Evolutionary conservation across 2,888 invertebrate genomes (phyloP).

Genomic region (Dasysyrphus albostriatus): DNA sequence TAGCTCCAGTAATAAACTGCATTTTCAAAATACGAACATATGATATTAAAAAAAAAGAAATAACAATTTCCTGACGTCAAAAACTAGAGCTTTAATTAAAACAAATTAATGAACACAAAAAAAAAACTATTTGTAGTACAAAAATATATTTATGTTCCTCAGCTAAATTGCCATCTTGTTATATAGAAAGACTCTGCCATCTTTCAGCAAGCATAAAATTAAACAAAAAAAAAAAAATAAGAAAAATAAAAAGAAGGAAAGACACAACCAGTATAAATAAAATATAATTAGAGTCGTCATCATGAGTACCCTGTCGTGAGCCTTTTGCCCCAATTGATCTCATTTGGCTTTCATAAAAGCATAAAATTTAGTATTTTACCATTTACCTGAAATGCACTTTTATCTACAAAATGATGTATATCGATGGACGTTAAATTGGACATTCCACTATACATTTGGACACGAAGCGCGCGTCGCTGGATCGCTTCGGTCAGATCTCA

Average conservation of each 20-base stretch:
- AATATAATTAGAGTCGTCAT: slow-evolving; percentile 22
- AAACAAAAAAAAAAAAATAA: too few relatives aligned
- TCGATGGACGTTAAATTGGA: slow-evolving; percentile 54
- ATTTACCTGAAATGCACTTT: slow-evolving; percentile 32
- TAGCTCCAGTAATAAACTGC: too few relatives aligned
- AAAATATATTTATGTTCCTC: background rate
- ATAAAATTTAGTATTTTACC: slow-evolving; percentile 36
- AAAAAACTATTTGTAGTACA: background rate
- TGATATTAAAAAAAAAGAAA: background rate
- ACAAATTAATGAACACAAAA: slow-evolving; percentile 3
- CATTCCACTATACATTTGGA: slow-evolving; percentile 37
- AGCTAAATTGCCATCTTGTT: slow-evolving; percentile 5
- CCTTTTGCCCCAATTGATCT: slow-evolving; percentile 23
- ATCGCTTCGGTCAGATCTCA: background rate
- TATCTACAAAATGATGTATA: slow-evolving; percentile 53
- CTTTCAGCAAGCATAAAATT: slow-evolving; percentile 32
- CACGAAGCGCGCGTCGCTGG: slow-evolving; percentile 25
- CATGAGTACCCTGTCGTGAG: slow-evolving; percentile 40
- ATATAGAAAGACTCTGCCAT: background rate
- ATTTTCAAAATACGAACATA: too few relatives aligned
- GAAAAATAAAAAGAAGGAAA: background rate
- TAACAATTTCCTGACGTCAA: background rate
- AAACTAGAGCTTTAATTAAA: background rate
- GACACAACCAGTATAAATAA: slow-evolving; percentile 21
- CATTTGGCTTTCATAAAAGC: slow-evolving; percentile 39